These are phyloP conservation scores for Deladenus siricidicola DNA, from an alignment of 2,888 invertebrate species.

Conservation along the genomic window DNA sequence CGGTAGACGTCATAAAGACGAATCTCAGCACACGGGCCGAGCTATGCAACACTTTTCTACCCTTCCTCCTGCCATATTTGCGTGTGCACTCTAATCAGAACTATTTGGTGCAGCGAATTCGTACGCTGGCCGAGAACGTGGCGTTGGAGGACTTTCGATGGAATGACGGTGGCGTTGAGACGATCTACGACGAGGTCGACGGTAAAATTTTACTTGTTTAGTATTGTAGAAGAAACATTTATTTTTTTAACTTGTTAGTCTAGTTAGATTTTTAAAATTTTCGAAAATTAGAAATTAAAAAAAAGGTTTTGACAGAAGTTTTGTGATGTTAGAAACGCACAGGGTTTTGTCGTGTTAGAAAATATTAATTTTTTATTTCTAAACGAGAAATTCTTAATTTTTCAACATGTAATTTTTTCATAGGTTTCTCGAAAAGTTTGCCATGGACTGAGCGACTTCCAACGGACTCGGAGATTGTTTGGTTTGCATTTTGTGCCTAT, in stretches of 20 bases:
- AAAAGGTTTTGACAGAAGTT: no score
- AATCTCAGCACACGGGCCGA: conserved; percentile 13
- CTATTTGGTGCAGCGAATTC: conserved; percentile 72
- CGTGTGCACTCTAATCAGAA: conserved; percentile 76
- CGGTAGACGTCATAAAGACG: conserved; percentile 12
- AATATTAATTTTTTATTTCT: no score
- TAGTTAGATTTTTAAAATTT: no score
- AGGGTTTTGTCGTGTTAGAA: no score
- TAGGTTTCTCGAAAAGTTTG: conserved; percentile 59
- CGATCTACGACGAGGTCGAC: conserved; percentile 1
- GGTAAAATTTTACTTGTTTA: neutral
- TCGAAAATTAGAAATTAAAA: no score
- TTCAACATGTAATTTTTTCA: neutral
- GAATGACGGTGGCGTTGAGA: conserved; percentile 67
- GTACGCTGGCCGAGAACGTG: conserved; percentile 70
- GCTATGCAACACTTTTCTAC: conserved; percentile 19
- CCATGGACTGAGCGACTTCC: conserved; percentile 73
- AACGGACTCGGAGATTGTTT: conserved; percentile 78
- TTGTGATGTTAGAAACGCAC: no score
- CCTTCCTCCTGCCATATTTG: conserved; percentile 67
- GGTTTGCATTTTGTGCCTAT: conserved; percentile 76
- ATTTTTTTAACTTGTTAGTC: no score
- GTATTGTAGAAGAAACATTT: neutral
- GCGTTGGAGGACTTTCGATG: conserved; percentile 81
- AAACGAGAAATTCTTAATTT: no score